Evolutionary conservation across 1,140 invertebrate species (phyloP).

Genomic region (Apis cerana): DNA sequence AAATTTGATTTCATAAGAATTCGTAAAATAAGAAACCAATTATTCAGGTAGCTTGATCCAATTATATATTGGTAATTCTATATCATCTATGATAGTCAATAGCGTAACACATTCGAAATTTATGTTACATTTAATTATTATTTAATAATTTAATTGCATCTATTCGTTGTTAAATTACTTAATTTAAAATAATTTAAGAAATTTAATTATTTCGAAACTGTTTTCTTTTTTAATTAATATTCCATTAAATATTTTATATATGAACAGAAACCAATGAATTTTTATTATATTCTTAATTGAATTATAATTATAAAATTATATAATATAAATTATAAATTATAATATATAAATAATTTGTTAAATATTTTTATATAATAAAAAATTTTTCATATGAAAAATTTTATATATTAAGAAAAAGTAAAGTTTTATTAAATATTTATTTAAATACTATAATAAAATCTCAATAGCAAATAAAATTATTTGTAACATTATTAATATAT

Average conservation of each 20-base stretch:
- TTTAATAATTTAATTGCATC: neutral
- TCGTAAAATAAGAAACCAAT: conserved; percentile 14
- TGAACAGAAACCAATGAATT: neutral
- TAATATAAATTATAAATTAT: too few species aligned
- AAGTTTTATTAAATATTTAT: neutral
- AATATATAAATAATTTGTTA: too few species aligned
- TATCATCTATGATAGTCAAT: neutral
- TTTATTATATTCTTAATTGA: neutral
- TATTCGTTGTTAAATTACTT: neutral
- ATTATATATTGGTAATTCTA: conserved; percentile 75
- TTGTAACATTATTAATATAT: neutral
- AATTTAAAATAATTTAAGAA: too few species aligned
- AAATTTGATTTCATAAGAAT: conserved; percentile 81
- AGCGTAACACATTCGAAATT: neutral
- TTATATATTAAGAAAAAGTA: neutral
- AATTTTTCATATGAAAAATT: too few species aligned
- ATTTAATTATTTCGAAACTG: neutral
- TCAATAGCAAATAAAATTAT: neutral
- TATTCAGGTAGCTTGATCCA: conserved; percentile 76
- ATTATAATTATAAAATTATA: too few species aligned
- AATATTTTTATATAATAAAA: too few species aligned
- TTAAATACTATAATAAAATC: neutral
- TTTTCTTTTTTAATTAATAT: neutral
- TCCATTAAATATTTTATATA: neutral
- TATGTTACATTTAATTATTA: neutral